Evolutionary conservation across 2,888 invertebrate genomes (phyloP), one percentile per base, ranked within the genome.

Genomic region (Bugula neritina): DNA sequence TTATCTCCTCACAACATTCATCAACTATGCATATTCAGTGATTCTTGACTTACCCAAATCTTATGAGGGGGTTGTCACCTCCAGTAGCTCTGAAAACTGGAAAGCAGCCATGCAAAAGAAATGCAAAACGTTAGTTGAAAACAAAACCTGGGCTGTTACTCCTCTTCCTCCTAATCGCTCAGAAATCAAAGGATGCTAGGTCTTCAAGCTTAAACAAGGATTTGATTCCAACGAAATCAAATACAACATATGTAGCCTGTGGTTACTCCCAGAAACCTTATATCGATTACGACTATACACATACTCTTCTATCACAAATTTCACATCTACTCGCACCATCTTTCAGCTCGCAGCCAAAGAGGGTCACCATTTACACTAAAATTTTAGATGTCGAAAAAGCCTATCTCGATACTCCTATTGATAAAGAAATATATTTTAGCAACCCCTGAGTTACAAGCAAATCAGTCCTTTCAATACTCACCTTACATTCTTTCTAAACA

Each of bases 201-300:
- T 57, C 5, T 57, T 17, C n/a, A 57, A 10, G n/a, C 57, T 57
- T 5, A 57, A 57, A 57, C 57, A 57, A 57, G 57, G 57, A 25
- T 17, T 17, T 5, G 3, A 10, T 17, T 5, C n/a, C 3, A 23
- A 23, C n/a, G 25, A 57, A n/a, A 23, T 57, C n/a, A 10, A 57
- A 57, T 57, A 23, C 57, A 57, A 57, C 13, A 57, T 57, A 57
- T 25, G 57, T 57, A 57, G 57, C 57, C 25, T 23, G 25, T 23
- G 57, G 57, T 57, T 57, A 23, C 25, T 57, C 57, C 5, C 57
- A 57, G 25, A 57, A 17, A 10, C 3, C 5, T 57, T 10, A 23
- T 3, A n/a, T 25, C 3, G 57, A 57, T 23, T 57, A 57, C 25
- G 57, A 57, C n/a, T 10, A 57, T n/a, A n/a, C 5, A 57, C 57